Conservation (phyloP, 2,797 vertebrate genomes). For the Novumbra hubbsi region DNA sequence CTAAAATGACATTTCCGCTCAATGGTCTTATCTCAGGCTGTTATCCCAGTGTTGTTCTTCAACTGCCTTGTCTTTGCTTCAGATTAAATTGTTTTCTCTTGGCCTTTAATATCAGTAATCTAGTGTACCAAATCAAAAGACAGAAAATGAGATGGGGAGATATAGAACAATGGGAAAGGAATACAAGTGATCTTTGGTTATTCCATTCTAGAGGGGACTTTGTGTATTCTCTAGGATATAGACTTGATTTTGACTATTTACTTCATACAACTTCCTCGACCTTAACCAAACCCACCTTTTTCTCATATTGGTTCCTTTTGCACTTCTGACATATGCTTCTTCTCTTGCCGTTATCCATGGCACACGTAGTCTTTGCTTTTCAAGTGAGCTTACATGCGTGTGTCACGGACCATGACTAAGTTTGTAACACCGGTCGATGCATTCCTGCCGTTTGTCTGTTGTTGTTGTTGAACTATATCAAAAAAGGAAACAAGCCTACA, state of each 20-base stretch:
- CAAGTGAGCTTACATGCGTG: neutral
- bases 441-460: neutral
- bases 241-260: neutral
- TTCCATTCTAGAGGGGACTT: neutral
- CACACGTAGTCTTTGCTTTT: neutral
- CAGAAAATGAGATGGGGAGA: constrained; percentile 49
- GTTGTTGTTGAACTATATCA: neutral
- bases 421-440: neutral
- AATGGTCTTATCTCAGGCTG: constrained; percentile 57
- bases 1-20: constrained; percentile 70
- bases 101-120: constrained; percentile 64
- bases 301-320: neutral
- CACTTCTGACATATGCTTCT: neutral
- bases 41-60: constrained; percentile 59
- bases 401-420: neutral
- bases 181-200: neutral
- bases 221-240: neutral
- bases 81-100: constrained; percentile 67
- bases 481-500: neutral
- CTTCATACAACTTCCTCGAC: neutral
- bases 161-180: constrained; percentile 25
- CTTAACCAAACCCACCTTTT: neutral
- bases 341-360: neutral
- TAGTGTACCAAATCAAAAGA: constrained; percentile 57
- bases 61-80: constrained; percentile 56